Base-by-base conservation (phyloP, 2,797 vertebrate species). In the Psittacula derbiana region DNA sequence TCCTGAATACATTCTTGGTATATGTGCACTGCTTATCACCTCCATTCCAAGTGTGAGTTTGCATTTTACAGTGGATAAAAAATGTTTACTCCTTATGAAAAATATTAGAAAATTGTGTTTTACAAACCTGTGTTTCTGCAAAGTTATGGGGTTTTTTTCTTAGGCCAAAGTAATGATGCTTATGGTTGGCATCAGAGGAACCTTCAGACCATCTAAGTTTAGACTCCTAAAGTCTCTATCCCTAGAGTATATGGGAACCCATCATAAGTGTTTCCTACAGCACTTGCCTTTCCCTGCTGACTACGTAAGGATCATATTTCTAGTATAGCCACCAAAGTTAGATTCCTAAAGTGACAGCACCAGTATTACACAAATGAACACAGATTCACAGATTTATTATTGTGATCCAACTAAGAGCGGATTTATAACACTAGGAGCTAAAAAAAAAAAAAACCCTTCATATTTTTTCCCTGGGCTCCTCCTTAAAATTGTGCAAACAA, bases 361-460 rank as follows among this genome's bases (percentile, higher is more conserved):
- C 14, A 66, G n/a, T 18, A 53, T 43, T 61, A 52, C 24, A 62
- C 18, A 87, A 61, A 72, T 38, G 17, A 76, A 25, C 33, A 41
- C 17, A 38, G 55, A 36, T 36, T 58, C 20, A 62, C 13, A 52
- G 31, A 44, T 66, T 92, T 88, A 41, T 49, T 78, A 43, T 20
- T 49, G 40, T 27, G 36, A n/a, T 27, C 16, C 83, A 46, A 74
- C 18, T 60, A 79, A 75, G 18, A 84, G 11, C 3, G 36, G 25
- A 41, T 1, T 73, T 75, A 36, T 8, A n/a, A 47, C 27, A 50
- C 19, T 24, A 53, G 21, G 28, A 67, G 7, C n/a, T n/a, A 4
- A 8, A 76, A 53, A 66, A 41, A n/a, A 62, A 11, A 21, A 41
- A 83, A 36, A 0, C 0, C 2, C 2, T 36, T 30, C 12, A 46